Base-by-base conservation (phyloP, 2,888 invertebrate genomes). In the Rhagonycha lutea region DNA sequence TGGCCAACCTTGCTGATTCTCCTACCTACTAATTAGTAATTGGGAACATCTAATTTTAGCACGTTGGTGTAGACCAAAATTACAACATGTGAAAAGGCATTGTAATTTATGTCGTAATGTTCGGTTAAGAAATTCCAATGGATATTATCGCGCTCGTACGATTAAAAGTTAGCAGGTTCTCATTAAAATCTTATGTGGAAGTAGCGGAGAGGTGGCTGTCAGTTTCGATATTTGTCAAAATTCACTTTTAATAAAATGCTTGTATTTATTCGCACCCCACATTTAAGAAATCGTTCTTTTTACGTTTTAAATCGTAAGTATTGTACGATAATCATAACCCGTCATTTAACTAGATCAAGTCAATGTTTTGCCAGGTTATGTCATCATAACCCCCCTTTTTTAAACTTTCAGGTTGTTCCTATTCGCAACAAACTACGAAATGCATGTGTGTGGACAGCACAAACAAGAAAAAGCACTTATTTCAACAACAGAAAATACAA, bases 301-400 rank as follows among this genome's bases (percentile, higher is more conserved):
- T 82, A 81, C 76, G 78, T 83, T 68, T 70, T 83, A 62, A 82
- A 83, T 80, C 81, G 84, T 84, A 80, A 84, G 84, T 83, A 79
- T 65, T 14, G n/a, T 24, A 26, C 10, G 12, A n/a, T n/a, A 32
- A 11, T 47, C n/a, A 1, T n/a, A 7, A n/a, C n/a, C 47, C 8
- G 7, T 24, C 11, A 18, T 32, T 18, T 4, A 18, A 10, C 14
- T 18, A 10, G 8, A n/a, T 26, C 24, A 12, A 62, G 61, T 23
- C 29, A 62, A 72, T 26, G 28, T 61, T 7, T n/a, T n/a, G 5
- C 60, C 14, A 29, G 63, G 61, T 72, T 65, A 60, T 68, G 61
- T 67, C 60, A 14, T 14, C 18, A 18, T 2, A 18, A 29, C 10
- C 29, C 32, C 23, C 28, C 0, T 14, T 61, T 14, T 67, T n/a